Evolutionary conservation across 1,140 invertebrate genomes (phyloP).

Genomic region (Calephelis nemesis): DNA sequence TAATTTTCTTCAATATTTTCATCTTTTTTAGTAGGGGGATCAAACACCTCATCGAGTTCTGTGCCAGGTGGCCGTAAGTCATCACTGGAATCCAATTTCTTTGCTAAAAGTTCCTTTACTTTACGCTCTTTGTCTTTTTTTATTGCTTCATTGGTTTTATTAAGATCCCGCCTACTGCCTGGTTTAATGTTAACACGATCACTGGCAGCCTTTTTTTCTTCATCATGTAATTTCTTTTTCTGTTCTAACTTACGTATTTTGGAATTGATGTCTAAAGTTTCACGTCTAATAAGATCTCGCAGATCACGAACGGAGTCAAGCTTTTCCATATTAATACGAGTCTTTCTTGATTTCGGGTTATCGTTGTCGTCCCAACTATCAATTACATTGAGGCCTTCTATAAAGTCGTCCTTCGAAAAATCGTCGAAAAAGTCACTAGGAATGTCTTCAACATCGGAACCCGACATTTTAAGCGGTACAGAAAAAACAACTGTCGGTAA

Average conservation of each 20-base stretch:
- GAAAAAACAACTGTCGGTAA: background rate
- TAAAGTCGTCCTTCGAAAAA: conserved; percentile 68
- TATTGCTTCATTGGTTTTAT: conserved; percentile 68
- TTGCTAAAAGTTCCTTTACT: conserved; percentile 62
- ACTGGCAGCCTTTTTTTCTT: background rate
- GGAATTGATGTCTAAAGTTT: conserved; percentile 14
- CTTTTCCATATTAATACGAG: conserved; percentile 34
- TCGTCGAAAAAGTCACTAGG: conserved; percentile 74
- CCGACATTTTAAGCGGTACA: background rate
- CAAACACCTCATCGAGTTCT: conserved; percentile 63
- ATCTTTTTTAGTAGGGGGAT: conserved; percentile 28
- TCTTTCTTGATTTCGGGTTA: conserved; percentile 11
- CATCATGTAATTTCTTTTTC: background rate
- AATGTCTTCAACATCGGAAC: conserved; percentile 60
- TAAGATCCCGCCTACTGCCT: conserved; percentile 63
- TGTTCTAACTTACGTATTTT: conserved; percentile 8
- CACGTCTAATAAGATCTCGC: conserved; percentile 47
- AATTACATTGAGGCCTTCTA: conserved; percentile 69
- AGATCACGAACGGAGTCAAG: conserved; percentile 49
- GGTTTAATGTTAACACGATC: conserved; percentile 44
- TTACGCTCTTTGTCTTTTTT: conserved; percentile 67
- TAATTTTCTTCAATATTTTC: conserved; percentile 32
- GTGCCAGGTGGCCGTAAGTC: conserved; percentile 66
- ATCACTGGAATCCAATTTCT: conserved; percentile 56
- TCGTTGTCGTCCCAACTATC: conserved; percentile 63